A percentile compares a stretch with the other conserved stretches of the same genome.
Evolutionary conservation across 2,888 invertebrate genomes (phyloP).

Genomic region (Clusia tigrina): DNA sequence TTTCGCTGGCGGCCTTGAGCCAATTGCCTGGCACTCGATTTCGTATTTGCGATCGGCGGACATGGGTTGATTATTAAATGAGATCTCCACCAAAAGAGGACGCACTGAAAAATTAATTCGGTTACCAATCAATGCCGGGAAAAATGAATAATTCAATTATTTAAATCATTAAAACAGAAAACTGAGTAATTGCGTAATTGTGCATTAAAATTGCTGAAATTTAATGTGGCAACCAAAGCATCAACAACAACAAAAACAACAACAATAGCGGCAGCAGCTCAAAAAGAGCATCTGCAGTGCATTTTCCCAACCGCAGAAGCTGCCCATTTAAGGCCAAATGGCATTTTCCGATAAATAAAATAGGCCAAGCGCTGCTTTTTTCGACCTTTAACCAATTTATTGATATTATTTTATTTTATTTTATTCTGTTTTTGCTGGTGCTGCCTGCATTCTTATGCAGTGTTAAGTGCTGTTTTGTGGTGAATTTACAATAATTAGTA

Average conservation of each 20-base stretch:
- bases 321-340: slow-evolving; percentile 6
- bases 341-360: slow-evolving; percentile 5
- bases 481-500: slow-evolving; percentile 7
- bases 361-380: background rate
- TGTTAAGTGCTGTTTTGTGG: slow-evolving; percentile 6
- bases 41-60: slow-evolving; percentile 84
- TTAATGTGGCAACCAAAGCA: slow-evolving; percentile 29
- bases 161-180: slow-evolving; percentile 12
- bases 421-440: background rate
- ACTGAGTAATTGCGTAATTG: slow-evolving; percentile 48
- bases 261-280: background rate
- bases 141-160: slow-evolving; percentile 44
- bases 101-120: slow-evolving; percentile 71
- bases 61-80: slow-evolving; percentile 81
- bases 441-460: background rate
- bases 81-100: slow-evolving; percentile 80
- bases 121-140: slow-evolving; percentile 33
- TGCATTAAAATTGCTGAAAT: slow-evolving; percentile 55
- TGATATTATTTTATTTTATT: slow-evolving; percentile 4
- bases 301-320: slow-evolving; percentile 3
- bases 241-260: slow-evolving; percentile 21
- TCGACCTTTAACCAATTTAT: too few species aligned
- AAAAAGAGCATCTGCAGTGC: background rate
- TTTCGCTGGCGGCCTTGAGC: slow-evolving; percentile 84
- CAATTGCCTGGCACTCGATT: slow-evolving; percentile 82